These are phyloP conservation scores for Saturnia japonica DNA, from an alignment of 2,888 invertebrate species.

Conservation along the genomic window DNA sequence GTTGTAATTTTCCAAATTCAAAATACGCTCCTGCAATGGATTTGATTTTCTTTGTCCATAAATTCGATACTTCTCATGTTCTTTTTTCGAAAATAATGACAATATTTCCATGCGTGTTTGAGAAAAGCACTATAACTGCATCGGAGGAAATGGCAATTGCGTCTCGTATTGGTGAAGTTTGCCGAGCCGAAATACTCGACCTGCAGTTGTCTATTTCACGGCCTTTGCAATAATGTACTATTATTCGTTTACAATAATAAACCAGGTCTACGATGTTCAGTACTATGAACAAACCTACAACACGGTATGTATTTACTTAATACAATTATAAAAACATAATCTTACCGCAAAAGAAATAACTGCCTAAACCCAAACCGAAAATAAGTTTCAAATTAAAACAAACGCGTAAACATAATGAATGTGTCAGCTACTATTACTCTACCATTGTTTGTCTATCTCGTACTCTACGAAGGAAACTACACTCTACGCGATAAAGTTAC, in stretches of 20 bases:
- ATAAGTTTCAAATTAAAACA: constrained; percentile 48
- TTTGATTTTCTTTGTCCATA: no score
- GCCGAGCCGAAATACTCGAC: no score
- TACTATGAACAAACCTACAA: neutral
- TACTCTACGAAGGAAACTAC: constrained; percentile 29
- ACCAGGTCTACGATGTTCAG: neutral
- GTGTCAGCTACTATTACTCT: constrained; percentile 45
- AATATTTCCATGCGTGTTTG: no score
- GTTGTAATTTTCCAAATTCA: no score
- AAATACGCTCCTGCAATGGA: no score
- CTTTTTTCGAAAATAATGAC: no score
- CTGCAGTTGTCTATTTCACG: no score
- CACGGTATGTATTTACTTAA: neutral
- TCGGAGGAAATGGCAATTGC: no score
- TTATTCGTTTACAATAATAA: neutral
- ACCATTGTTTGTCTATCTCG: constrained; percentile 43
- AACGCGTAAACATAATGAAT: constrained; percentile 45
- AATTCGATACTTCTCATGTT: no score
- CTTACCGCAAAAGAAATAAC: neutral
- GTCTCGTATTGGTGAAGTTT: no score
- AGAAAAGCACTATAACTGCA: no score
- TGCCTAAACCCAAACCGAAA: constrained; percentile 13
- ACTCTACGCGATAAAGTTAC: constrained; percentile 31
- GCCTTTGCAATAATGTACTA: no score
- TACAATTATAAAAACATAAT: neutral